Percentiles rank a stretch among this genome's conserved stretches.
Conservation (phyloP, 2,113 vertebrate genomes). For the Loxodonta africana region DNA sequence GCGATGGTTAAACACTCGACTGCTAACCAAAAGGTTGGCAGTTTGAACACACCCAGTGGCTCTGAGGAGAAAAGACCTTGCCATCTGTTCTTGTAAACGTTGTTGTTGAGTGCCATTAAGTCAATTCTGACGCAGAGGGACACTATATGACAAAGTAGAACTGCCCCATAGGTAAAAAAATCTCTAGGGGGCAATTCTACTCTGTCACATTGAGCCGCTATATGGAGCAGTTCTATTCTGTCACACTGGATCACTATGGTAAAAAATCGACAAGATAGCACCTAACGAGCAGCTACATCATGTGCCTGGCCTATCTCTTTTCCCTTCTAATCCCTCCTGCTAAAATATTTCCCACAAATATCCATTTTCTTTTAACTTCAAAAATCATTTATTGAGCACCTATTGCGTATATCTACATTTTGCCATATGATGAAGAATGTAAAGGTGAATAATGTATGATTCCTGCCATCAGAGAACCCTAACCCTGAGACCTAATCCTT, state of each 20-base stretch:
- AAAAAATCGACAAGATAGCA: not conserved
- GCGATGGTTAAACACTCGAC: not conserved
- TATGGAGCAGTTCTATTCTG: not conserved
- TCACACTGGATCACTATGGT: not conserved
- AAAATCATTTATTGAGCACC: not conserved
- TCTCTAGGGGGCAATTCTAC: not conserved
- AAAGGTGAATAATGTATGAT: not conserved
- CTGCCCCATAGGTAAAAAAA: not conserved
- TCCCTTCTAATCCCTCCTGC: not conserved
- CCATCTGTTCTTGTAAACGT: not conserved
- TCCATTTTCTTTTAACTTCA: not conserved
- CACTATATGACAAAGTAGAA: not conserved
- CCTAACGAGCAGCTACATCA: not conserved
- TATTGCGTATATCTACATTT: not conserved
- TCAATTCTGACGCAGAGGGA: not conserved
- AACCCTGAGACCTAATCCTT: not conserved
- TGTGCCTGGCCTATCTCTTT: not conserved
- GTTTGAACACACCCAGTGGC: not conserved
- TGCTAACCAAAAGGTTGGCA: not conserved
- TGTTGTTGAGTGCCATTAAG: not conserved
- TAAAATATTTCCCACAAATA: constrained; percentile 15
- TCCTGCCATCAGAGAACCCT: not conserved
- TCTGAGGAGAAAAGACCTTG: not conserved
- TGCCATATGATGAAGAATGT: not conserved
- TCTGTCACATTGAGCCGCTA: too few species aligned